phyloP scores from a whole-genome alignment of 2,797 vertebrate species.

The Typhlichthys subterraneus region DNA sequence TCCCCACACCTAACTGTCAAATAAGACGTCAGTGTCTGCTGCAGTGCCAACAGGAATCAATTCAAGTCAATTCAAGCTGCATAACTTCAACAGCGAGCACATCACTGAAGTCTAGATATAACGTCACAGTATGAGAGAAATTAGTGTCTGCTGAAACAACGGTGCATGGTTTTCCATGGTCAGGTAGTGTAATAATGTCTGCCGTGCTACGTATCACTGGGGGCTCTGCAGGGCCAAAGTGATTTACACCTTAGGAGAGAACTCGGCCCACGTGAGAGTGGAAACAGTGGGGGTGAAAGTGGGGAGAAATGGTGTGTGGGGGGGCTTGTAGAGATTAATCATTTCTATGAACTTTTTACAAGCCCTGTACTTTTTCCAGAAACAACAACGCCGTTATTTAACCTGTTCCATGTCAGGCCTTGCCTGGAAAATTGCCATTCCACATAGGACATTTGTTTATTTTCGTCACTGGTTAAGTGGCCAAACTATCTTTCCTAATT shows the following conservation, averaged over 20 bases:
- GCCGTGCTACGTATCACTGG: constrained; percentile 64
- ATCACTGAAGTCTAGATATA: constrained; percentile 65
- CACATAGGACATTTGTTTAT: constrained; percentile 79
- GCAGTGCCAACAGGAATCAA: not conserved
- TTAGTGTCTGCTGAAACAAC: constrained; percentile 55
- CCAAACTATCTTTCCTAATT: constrained; percentile 71
- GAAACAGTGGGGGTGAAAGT: constrained; percentile 28
- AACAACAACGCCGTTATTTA: constrained; percentile 76
- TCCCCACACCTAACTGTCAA: not conserved
- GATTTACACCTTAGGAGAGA: constrained; percentile 68
- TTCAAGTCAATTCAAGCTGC: constrained; percentile 31
- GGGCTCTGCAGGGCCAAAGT: constrained; percentile 61
- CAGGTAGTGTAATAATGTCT: constrained; percentile 62
- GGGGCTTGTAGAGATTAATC: constrained; percentile 52
- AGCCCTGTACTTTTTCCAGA: constrained; percentile 72
- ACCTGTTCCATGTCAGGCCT: constrained; percentile 62
- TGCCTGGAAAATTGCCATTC: constrained; percentile 72
- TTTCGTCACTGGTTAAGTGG: constrained; percentile 75
- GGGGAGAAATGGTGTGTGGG: constrained; percentile 33
- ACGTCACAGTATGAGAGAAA: constrained; percentile 46
- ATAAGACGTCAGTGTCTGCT: constrained; percentile 22
- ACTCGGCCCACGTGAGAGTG: constrained; percentile 44
- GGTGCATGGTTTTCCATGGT: constrained; percentile 57
- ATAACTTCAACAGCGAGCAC: constrained; percentile 46
- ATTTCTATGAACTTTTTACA: constrained; percentile 77